Base-by-base conservation (phyloP, 2,888 invertebrate genomes). In the Ichneumon xanthorius region DNA sequence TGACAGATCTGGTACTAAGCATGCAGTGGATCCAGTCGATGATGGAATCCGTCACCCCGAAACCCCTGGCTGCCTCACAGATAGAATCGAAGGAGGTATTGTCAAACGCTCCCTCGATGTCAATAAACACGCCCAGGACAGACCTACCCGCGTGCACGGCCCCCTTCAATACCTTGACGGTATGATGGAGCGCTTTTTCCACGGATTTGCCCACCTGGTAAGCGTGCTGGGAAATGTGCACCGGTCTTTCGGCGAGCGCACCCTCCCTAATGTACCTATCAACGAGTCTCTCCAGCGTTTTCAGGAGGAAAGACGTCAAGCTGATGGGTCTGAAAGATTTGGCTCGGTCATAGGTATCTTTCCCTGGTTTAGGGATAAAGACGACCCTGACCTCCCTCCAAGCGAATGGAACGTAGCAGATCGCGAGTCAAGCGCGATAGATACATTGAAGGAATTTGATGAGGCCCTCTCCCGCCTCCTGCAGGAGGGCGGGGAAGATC, bases 261-360 rank as follows among this genome's bases (percentile, higher is more conserved):
- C 7, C 50, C 9, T 83, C 82, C 53, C 80, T 77, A 0, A 88
- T 81, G 65, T 78, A 63, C 70, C 87, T 84, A 33, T 88, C 87
- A n/a, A 89, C 85, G n/a, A 90, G 82, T 80, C 86, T 86, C 53
- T 89, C 89, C 70, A 89, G 4, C 0, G 86, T 88, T 76, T 90
- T 88, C 14, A 89, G 76, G 4, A 88, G 30, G 48, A 89, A 88
- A 0, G 87, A 90, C 6, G 80, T 86, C 5, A 90, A 78, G 65
- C 87, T 89, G 16, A 89, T 89, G 0, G 88, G 89, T 73, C 87
- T 72, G 65, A 82, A 88, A 2, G 80, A 50, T 30, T 89, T 89
- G 1, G 86, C 79, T 22, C n/a, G 65, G 45, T 63, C 68, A 30
- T 89, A 84, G 16, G 70, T 33, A 9, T 9, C 33, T 26, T 77